Evolutionary conservation across 2,888 invertebrate genomes (phyloP), one percentile per base, ranked within the genome.

Genomic region (Malthinus flaveolus): DNA sequence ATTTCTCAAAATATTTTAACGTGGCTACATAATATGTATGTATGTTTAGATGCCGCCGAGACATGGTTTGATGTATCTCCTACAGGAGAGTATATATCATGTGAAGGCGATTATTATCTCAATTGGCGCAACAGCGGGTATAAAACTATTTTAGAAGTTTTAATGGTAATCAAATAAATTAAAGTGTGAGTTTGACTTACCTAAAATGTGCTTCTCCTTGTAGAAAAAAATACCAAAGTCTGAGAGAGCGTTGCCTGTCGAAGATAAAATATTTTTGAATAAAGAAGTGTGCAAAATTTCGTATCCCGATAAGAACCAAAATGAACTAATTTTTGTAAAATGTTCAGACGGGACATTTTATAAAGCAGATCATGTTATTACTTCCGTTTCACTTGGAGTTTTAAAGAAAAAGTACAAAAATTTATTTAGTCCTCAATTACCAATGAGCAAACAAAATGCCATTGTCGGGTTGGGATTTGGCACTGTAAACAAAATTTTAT

Each of bases 111-210:
- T 70, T 78, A 79, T 10, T 75, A 87, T 66, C 78, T 89, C 3
- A 85, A 88, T 69, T 94, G 91, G 93, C 89, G 87, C 66, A 83
- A 85, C 50, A 84, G 81, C 60, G 91, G 91, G 1, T 93, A 84
- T 71, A 82, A 80, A 61, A 87, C 81, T 1, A 78, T 93, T 57
- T 77, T 93, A 46, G 83, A 88, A 66, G 70, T 91, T 44, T 78
- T 93, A 61, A 81, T 86, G 84, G 90, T 89, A 70, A 66, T 57
- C 15, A 23, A 23, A 23, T 5, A 23, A 23, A 11, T 32, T 31
- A 32, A 44, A n/a, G n/a, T n/a, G n/a, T 10, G 6, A 32, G 37
- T 36, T 23, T 37, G 54, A 36, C 46, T 34, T 34, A 12, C n/a
- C 31, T 57, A 7, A 46, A 46, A 11, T 5, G 23, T 5, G 23